These are phyloP conservation scores for Netelia fuscicornis DNA, from an alignment of 2,888 invertebrate species.

Conservation along the genomic window DNA sequence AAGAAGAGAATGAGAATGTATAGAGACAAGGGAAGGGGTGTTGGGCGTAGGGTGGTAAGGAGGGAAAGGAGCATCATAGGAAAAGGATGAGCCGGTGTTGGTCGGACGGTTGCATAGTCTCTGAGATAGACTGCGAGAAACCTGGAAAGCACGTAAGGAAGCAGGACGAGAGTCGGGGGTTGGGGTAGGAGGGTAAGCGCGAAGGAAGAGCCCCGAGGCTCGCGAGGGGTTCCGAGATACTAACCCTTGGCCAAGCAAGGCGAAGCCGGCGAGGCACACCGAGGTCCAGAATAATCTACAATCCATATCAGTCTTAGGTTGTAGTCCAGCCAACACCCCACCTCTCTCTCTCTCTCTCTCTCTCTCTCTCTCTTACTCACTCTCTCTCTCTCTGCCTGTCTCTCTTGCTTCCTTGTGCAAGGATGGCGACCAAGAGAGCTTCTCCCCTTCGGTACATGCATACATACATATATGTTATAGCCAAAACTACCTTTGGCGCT, in stretches of 20 bases:
- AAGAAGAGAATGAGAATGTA: constrained; percentile 59
- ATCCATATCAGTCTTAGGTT: constrained; percentile 85
- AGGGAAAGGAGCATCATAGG: constrained; percentile 32
- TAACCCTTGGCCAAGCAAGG: constrained; percentile 82
- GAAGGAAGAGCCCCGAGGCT: constrained; percentile 63
- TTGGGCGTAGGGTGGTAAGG: constrained; percentile 54
- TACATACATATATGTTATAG: constrained; percentile 34
- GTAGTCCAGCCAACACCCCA: constrained; percentile 77
- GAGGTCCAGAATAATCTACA: constrained; percentile 85
- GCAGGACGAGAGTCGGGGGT: constrained; percentile 74
- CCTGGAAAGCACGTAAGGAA: constrained; percentile 62
- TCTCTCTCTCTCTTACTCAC: constrained; percentile 66
- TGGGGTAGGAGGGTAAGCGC: constrained; percentile 43
- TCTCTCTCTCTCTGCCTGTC: constrained; percentile 20
- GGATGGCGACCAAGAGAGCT: constrained; percentile 63
- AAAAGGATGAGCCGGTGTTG: constrained; percentile 48
- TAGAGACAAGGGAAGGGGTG: constrained; percentile 62
- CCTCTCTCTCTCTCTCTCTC: constrained; percentile 52
- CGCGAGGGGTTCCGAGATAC: constrained; percentile 77
- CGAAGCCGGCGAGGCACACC: constrained; percentile 77
- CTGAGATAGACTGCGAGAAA: constrained; percentile 63
- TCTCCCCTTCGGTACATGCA: constrained; percentile 49
- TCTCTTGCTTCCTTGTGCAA: constrained; percentile 7
- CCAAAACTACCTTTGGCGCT: constrained; percentile 80
- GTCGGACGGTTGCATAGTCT: constrained; percentile 59